Evolutionary conservation across 2,797 vertebrate genomes (phyloP).

Genomic region (Bradypodion pumilum): DNA sequence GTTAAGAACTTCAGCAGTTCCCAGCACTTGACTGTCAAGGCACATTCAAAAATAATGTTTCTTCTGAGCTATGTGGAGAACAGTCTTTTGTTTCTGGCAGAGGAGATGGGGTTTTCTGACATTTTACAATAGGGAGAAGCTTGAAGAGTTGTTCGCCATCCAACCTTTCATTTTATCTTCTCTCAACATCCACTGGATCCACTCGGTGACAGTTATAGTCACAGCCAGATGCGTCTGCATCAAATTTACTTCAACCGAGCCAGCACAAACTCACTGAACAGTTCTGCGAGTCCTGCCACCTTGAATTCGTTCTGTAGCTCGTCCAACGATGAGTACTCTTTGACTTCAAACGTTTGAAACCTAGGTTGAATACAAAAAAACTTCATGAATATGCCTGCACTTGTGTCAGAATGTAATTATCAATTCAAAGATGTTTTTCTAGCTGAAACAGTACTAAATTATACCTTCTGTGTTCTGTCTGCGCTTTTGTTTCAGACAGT

Average conservation of each 20-base stretch:
- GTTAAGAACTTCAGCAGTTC: slow-evolving; percentile 29
- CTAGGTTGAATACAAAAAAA: slow-evolving; percentile 73
- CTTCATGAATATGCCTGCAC: slow-evolving; percentile 67
- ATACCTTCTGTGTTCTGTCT: slow-evolving; percentile 77
- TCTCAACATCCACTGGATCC: slow-evolving; percentile 15
- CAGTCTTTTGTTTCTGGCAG: slow-evolving; percentile 31
- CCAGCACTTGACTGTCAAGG: slow-evolving; percentile 39
- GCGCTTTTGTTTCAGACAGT: slow-evolving; percentile 78
- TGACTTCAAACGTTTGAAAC: slow-evolving; percentile 83
- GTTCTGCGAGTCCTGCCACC: slow-evolving; percentile 71
- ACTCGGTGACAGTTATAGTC: slow-evolving; percentile 38
- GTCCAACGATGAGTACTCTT: slow-evolving; percentile 76
- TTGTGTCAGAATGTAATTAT: slow-evolving; percentile 75
- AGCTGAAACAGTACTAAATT: slow-evolving; percentile 70
- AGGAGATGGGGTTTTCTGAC: slow-evolving; percentile 25
- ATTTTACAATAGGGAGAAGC: slow-evolving; percentile 40
- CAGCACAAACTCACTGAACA: slow-evolving; percentile 79
- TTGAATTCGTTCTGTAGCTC: slow-evolving; percentile 83
- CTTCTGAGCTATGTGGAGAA: slow-evolving; percentile 44
- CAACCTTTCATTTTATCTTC: slow-evolving; percentile 32
- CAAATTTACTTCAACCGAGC: slow-evolving; percentile 67
- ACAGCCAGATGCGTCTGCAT: slow-evolving; percentile 30
- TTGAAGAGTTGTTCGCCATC: slow-evolving; percentile 40
- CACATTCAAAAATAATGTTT: slow-evolving; percentile 28
- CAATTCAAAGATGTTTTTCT: slow-evolving; percentile 70